phyloP scores from a whole-genome alignment of 2,888 invertebrate species.

The Hetaerina titia region DNA sequence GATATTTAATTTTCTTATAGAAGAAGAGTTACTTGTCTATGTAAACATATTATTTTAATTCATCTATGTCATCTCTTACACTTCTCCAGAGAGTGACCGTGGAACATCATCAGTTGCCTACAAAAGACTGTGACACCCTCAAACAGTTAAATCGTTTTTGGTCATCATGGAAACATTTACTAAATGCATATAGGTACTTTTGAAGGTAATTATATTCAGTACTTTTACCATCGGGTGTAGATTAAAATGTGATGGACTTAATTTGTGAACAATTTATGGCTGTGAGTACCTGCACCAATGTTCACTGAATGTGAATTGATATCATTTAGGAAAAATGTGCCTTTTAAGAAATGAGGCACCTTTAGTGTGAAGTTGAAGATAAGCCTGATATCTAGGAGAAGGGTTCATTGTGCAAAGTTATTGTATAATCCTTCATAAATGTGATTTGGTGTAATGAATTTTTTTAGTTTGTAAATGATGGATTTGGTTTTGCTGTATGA shows the following conservation, averaged over 20 bases:
- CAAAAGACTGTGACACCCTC: background rate
- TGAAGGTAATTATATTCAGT: background rate
- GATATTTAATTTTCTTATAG: background rate
- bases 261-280: constrained; percentile 41
- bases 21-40: background rate
- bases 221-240: background rate
- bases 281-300: constrained; percentile 48
- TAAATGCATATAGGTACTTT: background rate
- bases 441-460: background rate
- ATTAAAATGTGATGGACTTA: background rate
- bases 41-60: background rate
- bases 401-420: background rate
- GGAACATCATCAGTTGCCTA: background rate
- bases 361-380: background rate
- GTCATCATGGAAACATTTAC: background rate
- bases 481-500: background rate
- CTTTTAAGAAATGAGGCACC: constrained; percentile 30
- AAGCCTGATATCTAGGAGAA: background rate
- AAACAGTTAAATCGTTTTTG: background rate
- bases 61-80: background rate
- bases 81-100: background rate
- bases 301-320: constrained; percentile 37
- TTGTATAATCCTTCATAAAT: background rate
- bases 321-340: constrained; percentile 10
- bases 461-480: background rate